A percentile compares a stretch with the other conserved stretches of the same genome.
Conservation (phyloP, 2,888 invertebrate genomes). For the Caenorhabditis imperialis region DNA sequence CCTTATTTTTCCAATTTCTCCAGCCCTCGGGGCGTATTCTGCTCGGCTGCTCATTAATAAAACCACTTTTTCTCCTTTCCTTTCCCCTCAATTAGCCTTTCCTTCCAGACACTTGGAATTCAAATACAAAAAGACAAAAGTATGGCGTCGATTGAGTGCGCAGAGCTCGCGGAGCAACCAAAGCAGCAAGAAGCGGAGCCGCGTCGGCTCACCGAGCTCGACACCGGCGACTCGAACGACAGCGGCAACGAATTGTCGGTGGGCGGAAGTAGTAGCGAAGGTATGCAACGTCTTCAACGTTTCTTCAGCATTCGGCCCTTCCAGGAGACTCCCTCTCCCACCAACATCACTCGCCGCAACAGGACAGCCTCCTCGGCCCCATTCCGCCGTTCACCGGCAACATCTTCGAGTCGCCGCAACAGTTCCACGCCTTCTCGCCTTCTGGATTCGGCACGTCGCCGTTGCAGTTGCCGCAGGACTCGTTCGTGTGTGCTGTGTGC, state of each 20-base stretch:
- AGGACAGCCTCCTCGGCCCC: constrained; percentile 30
- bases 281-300: constrained; percentile 2
- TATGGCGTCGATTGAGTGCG: constrained; percentile 16
- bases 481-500: constrained; percentile 29
- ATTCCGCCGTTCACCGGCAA: neutral
- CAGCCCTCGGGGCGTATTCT: constrained; percentile 3
- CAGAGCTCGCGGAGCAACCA: constrained; percentile 4
- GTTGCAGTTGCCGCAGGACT: neutral
- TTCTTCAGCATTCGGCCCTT: too few species aligned
- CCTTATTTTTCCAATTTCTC: neutral
- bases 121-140: constrained; percentile 2
- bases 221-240: constrained; percentile 41
- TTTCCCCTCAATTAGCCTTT: neutral
- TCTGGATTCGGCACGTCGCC: constrained; percentile 10
- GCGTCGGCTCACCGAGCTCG: constrained; percentile 19
- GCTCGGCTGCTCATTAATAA: constrained; percentile 22
- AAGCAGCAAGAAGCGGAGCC: constrained; percentile 2
- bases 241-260: constrained; percentile 50
- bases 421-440: constrained; percentile 26
- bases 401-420: constrained; percentile 29
- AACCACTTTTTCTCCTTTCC: constrained; percentile 1
- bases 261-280: constrained; percentile 54
- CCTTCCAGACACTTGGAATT: constrained; percentile 21
- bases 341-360: constrained; percentile 34
- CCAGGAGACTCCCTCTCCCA: constrained; percentile 48